These are phyloP conservation scores for Siderastrea siderea DNA, from an alignment of 92 coral and sea anemone genomes.

Conservation along the genomic window DNA sequence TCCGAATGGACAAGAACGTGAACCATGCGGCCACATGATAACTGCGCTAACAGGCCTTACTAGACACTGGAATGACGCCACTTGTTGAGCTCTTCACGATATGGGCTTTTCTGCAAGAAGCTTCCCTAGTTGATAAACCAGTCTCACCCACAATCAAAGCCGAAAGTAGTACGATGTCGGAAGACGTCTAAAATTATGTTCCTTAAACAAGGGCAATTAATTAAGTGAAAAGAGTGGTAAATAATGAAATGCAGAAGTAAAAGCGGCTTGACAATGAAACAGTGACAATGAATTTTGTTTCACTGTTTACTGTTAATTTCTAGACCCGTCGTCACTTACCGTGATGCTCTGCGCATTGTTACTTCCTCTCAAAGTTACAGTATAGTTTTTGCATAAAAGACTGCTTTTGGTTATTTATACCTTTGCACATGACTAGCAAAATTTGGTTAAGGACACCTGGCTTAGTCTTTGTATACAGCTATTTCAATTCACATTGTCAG, in stretches of 20 bases:
- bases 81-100: not conserved
- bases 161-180: not conserved
- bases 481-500: too few species aligned
- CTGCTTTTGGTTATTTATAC: too few species aligned
- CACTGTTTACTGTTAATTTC: not conserved
- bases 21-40: not conserved
- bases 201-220: too few species aligned
- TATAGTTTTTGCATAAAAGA: too few species aligned
- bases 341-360: not conserved
- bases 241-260: not conserved
- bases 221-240: too few species aligned
- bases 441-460: too few species aligned
- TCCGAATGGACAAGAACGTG: not conserved
- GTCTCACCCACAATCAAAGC: not conserved
- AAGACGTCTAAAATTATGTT: too few species aligned
- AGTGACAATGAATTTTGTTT: not conserved
- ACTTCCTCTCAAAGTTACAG: too few species aligned
- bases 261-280: not conserved
- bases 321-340: not conserved
- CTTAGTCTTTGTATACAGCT: too few species aligned
- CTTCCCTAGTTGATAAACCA: not conserved
- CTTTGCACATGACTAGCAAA: too few species aligned
- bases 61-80: constrained; percentile 1
- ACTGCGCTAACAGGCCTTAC: not conserved
- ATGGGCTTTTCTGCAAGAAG: not conserved